Evolutionary conservation across 2,797 vertebrate species (phyloP), one percentile per base, ranked within the genome.

Genomic region (Erpetoichthys calabaricus): DNA sequence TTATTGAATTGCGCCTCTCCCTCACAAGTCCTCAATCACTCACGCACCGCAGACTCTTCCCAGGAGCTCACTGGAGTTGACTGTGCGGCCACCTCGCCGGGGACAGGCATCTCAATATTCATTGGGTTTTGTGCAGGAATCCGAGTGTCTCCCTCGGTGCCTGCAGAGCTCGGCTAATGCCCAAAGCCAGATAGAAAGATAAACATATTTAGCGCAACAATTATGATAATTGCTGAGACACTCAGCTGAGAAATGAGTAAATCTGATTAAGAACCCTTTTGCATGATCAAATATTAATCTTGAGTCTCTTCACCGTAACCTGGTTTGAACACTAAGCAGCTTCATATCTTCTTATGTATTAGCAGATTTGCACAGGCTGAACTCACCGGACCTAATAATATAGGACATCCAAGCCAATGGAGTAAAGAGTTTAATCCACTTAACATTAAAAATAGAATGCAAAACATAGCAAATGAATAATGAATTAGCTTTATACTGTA

Each of bases 241-340:
- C 86, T 91, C 86, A 84, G 81, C 70, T 67, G 69, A 75, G 83
- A 85, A 91, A 93, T 89, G 89, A 84, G 88, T 84, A 88, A 83
- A 92, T 89, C 89, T 90, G 92, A 97, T 95, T 95, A 94, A 88
- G 87, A 77, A 82, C 81, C 86, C 89, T 92, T 87, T 85, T 86
- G 74, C 81, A 83, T 90, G 88, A 93, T 95, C 90, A 91, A 94
- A 97, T 95, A 97, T 94, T 92, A 94, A 94, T 92, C 90, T 89
- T 84, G 77, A 82, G 85, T 25, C 25, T 90, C 89, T 92, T 89
- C 81, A 68, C 81, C 85, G 81, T 84, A 91, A 89, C 87, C 86
- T 86, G 86, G 83, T 83, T 79, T 77, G 74, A 82, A 74, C 86
- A 74, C 25, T 90, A 89, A 92, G 91, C 87, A 80, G 90, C 89